Conservation (phyloP, 2,113 vertebrate species). For the Sialia sialis region DNA sequence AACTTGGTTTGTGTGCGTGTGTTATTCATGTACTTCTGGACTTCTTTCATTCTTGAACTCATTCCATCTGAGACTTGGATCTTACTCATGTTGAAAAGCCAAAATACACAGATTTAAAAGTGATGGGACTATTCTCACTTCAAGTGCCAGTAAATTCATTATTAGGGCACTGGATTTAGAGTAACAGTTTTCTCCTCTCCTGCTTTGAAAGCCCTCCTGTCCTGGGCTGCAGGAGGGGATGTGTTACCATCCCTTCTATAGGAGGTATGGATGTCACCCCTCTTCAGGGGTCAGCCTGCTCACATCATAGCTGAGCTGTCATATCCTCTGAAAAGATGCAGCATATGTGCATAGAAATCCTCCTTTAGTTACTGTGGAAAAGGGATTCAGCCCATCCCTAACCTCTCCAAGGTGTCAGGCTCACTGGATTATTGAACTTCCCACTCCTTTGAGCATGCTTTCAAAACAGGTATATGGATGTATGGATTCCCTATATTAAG, state of each 20-base stretch:
- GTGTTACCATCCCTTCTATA: background rate
- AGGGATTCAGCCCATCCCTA: background rate
- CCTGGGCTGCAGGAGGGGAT: background rate
- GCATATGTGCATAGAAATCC: background rate
- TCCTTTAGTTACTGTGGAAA: background rate
- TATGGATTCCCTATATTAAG: background rate
- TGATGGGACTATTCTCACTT: background rate
- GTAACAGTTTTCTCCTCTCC: background rate
- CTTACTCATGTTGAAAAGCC: background rate
- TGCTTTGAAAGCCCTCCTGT: background rate
- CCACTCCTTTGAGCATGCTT: background rate
- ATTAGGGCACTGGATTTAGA: background rate
- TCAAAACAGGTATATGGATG: background rate
- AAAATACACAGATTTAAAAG: background rate
- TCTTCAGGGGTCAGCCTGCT: background rate
- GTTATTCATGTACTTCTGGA: background rate
- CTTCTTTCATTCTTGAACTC: background rate
- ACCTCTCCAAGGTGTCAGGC: background rate
- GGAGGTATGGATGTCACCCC: background rate
- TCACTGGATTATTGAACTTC: conserved; percentile 25
- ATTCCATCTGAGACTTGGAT: background rate
- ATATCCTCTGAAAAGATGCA: background rate
- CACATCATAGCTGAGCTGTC: background rate
- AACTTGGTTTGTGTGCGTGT: background rate
- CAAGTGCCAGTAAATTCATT: background rate